These are phyloP conservation scores for Zoanthus sociatus DNA, from an alignment of 92 coral and sea anemone species.

Conservation along the genomic window DNA sequence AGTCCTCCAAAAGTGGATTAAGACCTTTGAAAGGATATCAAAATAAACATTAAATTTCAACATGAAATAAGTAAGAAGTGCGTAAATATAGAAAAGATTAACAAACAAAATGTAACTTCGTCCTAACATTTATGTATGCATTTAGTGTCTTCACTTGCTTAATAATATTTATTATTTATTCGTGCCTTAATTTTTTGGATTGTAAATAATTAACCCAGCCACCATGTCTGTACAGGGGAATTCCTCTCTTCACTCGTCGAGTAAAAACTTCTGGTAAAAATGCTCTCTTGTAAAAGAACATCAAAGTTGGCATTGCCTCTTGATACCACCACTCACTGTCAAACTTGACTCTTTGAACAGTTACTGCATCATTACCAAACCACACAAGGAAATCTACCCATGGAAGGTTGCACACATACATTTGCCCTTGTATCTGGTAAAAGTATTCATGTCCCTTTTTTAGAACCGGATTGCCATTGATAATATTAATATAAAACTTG, in stretches of 20 bases:
- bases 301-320: neutral
- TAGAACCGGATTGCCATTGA: conserved; percentile 1
- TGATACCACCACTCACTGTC: conserved; percentile 12
- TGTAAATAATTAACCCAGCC: neutral
- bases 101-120: neutral
- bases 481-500: neutral
- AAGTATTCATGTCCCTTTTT: conserved; percentile 27
- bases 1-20: neutral
- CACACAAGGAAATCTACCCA: conserved; percentile 8
- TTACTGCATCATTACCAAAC: neutral
- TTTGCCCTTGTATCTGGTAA: conserved; percentile 21
- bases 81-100: neutral
- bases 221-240: conserved; percentile 12
- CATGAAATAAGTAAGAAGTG: neutral
- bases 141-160: conserved; percentile 10
- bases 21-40: conserved; percentile 3
- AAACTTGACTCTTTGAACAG: conserved; percentile 2
- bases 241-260: conserved; percentile 9
- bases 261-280: conserved; percentile 16
- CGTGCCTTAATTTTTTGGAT: conserved; percentile 6
- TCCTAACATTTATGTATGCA: neutral
- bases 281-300: neutral
- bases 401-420: neutral
- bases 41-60: neutral
- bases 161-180: neutral